Conservation (phyloP, 2,113 vertebrate species). For the Natator depressus region DNA sequence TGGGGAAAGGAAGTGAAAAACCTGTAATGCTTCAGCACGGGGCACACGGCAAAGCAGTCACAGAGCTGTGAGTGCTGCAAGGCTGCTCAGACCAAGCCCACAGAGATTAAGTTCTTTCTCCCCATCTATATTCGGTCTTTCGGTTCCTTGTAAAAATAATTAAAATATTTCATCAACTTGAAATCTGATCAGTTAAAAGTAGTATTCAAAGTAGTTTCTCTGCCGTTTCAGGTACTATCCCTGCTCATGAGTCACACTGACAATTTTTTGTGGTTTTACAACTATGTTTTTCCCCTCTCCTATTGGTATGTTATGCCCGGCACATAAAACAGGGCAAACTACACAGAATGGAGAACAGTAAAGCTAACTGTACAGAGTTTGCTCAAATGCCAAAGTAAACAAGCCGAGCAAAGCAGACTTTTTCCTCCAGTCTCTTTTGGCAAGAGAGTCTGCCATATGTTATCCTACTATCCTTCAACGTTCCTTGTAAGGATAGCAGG, state of each 20-base stretch:
- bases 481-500: not conserved
- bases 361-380: not conserved
- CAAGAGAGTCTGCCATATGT: not conserved
- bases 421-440: not conserved
- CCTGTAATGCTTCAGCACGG: rapidly evolving
- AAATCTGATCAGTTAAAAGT: not conserved
- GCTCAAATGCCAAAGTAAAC: not conserved
- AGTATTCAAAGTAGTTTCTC: not conserved
- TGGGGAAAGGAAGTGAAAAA: not conserved
- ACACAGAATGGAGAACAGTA: not conserved
- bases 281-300: not conserved
- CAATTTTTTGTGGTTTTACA: not conserved
- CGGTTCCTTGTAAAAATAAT: not conserved
- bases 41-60: not conserved
- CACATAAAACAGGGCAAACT: not conserved
- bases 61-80: not conserved
- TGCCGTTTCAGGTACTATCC: not conserved
- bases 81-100: not conserved
- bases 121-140: not conserved
- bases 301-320: not conserved
- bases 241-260: not conserved
- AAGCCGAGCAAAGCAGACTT: not conserved
- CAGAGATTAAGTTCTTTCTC: not conserved
- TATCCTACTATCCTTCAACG: not conserved
- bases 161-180: not conserved